Percentiles rank a stretch among this genome's conserved stretches.
Conservation (phyloP, 1,140 invertebrate genomes). For the Ditylenchus dipsaci region DNA sequence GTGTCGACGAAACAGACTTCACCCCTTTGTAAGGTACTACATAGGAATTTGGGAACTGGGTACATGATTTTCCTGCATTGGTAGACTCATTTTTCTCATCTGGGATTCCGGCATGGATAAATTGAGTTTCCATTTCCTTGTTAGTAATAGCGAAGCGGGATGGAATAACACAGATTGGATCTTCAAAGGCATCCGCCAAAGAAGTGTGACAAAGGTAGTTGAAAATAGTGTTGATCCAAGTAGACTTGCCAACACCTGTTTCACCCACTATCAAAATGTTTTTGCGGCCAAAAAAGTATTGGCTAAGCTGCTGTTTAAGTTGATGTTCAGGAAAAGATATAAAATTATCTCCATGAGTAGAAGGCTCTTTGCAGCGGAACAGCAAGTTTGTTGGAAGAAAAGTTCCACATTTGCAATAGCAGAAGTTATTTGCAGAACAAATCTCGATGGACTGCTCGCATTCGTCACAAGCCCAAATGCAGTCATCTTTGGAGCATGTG, state of each 20-base stretch:
- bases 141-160: neutral
- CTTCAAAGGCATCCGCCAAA: slow-evolving; percentile 28
- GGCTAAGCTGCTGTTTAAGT: no score
- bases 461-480: no score
- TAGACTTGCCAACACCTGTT: slow-evolving; percentile 42
- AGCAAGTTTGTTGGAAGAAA: no score
- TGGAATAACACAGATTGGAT: slow-evolving; percentile 1
- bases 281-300: no score
- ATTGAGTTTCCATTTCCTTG: neutral
- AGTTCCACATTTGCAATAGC: no score
- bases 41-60: neutral
- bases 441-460: no score
- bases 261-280: slow-evolving; percentile 36
- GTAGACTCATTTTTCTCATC: neutral
- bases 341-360: no score
- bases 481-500: no score
- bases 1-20: neutral
- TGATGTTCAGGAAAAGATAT: no score
- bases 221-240: slow-evolving; percentile 35
- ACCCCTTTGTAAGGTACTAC: neutral
- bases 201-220: slow-evolving; percentile 30
- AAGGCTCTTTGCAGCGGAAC: no score
- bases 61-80: neutral
- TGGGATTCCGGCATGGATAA: neutral
- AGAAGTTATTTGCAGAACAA: no score